Conservation (phyloP, 2,797 vertebrate genomes). For the Macrochelys suwanniensis region DNA sequence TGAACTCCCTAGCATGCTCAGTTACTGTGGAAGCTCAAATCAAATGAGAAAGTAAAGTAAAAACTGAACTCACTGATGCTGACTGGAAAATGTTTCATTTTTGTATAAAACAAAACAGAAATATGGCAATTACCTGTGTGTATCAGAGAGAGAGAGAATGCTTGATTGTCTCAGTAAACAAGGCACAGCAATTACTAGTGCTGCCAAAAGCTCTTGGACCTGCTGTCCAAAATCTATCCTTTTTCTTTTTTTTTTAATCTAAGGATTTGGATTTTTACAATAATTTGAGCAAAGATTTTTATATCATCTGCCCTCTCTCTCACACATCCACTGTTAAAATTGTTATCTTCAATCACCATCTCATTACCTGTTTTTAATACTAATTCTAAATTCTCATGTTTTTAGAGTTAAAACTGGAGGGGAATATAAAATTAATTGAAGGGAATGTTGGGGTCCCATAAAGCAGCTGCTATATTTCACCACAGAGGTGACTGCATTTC, state of each 20-base stretch:
- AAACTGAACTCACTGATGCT: conserved; percentile 24
- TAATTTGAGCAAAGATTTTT: background rate
- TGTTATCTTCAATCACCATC: background rate
- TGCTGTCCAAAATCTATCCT: accelerated
- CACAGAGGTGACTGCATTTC: background rate
- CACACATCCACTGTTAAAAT: background rate
- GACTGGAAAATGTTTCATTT: conserved; percentile 31
- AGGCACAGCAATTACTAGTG: background rate
- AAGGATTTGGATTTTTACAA: background rate
- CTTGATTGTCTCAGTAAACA: background rate
- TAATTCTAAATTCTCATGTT: background rate
- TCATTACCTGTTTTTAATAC: background rate
- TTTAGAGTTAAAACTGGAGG: background rate
- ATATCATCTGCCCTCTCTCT: background rate
- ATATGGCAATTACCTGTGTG: background rate
- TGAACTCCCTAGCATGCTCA: conserved; percentile 52
- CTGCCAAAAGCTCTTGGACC: background rate
- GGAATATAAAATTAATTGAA: background rate
- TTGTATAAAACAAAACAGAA: conserved; percentile 20
- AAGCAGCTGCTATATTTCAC: background rate
- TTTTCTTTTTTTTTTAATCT: background rate
- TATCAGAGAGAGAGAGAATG: background rate
- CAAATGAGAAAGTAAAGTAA: conserved; percentile 49
- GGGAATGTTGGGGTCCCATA: background rate
- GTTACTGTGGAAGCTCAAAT: conserved; percentile 49